These are phyloP conservation scores for Willisornis vidua DNA, from an alignment of 2,113 vertebrate species.

Conservation along the genomic window DNA sequence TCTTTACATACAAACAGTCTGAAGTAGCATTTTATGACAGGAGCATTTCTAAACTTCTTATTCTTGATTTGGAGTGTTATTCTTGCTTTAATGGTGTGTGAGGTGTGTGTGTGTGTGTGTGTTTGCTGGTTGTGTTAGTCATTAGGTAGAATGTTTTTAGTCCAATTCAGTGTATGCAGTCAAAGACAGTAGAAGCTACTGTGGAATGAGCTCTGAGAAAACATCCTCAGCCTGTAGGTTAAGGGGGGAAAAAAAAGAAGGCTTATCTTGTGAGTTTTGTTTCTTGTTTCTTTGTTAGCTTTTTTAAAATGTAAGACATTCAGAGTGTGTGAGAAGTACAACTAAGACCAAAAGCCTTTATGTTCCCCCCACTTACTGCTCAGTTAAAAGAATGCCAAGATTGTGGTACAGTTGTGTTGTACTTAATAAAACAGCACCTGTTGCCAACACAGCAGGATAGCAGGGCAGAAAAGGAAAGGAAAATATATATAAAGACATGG, in stretches of 20 bases:
- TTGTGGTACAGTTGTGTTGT: background rate
- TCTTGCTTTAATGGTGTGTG: background rate
- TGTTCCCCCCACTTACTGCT: background rate
- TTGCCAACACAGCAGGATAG: background rate
- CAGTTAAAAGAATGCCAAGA: background rate
- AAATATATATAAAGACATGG: background rate
- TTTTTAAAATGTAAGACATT: background rate
- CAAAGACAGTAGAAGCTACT: background rate
- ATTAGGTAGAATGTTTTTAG: background rate
- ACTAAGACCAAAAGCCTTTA: background rate
- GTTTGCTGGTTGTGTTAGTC: background rate
- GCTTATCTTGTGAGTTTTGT: background rate
- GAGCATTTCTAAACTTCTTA: background rate
- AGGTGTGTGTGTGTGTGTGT: accelerated
- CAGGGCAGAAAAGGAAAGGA: background rate
- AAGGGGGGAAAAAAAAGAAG: background rate
- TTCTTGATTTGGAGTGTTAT: background rate
- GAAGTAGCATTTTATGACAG: background rate
- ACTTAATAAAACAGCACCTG: background rate
- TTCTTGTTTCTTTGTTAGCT: background rate
- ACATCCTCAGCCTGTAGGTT: background rate
- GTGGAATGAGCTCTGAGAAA: background rate
- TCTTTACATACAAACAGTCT: background rate
- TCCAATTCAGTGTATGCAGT: background rate
- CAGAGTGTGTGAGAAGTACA: background rate